Evolutionary conservation across 2,113 vertebrate species (phyloP).

Genomic region (Menura novaehollandiae): DNA sequence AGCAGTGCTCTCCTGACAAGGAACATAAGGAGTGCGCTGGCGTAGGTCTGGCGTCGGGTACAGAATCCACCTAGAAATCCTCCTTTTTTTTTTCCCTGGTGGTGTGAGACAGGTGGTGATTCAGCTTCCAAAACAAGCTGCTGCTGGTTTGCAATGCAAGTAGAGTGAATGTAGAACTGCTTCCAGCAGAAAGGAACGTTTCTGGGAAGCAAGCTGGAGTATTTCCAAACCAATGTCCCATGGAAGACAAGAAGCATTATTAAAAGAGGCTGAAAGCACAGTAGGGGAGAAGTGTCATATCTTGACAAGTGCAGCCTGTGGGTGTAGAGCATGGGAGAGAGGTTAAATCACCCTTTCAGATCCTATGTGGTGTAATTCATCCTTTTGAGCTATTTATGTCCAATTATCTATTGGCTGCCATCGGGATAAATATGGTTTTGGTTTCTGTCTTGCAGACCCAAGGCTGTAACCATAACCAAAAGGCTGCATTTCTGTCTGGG

Average conservation of each 20-base stretch:
- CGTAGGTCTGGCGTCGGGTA: neutral
- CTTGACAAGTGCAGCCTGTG: slow-evolving; percentile 50
- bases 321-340: slow-evolving; percentile 43
- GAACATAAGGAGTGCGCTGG: neutral
- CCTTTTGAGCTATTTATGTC: slow-evolving; percentile 38
- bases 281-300: slow-evolving; percentile 14
- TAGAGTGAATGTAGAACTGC: slow-evolving; percentile 20
- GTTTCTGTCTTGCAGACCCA: neutral
- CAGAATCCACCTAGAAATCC: neutral
- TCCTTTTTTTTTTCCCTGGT: neutral
- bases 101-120: slow-evolving; percentile 49
- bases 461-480: neutral
- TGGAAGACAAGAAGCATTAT: slow-evolving; percentile 56
- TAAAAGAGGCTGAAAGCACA: slow-evolving; percentile 47
- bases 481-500: slow-evolving; percentile 8
- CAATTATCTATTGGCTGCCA: slow-evolving; percentile 31
- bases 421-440: neutral
- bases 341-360: slow-evolving; percentile 50
- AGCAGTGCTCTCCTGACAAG: neutral
- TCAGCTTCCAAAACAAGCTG: slow-evolving; percentile 61
- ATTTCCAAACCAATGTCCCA: slow-evolving; percentile 55
- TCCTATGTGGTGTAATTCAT: slow-evolving; percentile 12
- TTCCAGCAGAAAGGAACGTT: slow-evolving; percentile 51
- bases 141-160: slow-evolving; percentile 38
- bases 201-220: slow-evolving; percentile 63